Evolutionary conservation across 2,113 vertebrate genomes (phyloP), one percentile per base, ranked within the genome.

Genomic region (Tachysurus fulvidraco): DNA sequence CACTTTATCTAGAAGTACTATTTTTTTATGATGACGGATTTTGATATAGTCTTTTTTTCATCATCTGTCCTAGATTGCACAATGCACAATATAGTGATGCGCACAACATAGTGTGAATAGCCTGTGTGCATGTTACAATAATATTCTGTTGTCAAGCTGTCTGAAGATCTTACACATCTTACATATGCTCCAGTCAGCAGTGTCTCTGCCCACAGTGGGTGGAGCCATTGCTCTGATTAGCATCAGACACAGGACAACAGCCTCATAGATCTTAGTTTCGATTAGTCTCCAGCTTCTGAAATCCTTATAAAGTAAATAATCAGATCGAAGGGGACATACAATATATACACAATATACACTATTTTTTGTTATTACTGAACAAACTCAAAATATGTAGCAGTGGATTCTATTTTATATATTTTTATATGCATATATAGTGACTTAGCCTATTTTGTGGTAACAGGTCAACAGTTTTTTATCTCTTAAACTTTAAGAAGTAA

Each of bases 341-440:
- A 30, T 19, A 86, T 74, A 71, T 60, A 52, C 28, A 81, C 28
- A 79, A 41, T 82, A 88, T 64, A 85, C 83, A 81, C 55, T 74
- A 25, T 87, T 44, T 78, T 67, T 92, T 92, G 91, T 92, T 95
- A 93, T 94, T 94, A 93, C 90, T 90, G 90, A 93, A 85, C 86
- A 90, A 89, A 94, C 90, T 91, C 88, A 92, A 92, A 90, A 86
- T 81, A 77, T 57, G 69, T 79, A 91, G 84, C 52, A 93, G 91
- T 87, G 62, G 84, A 92, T 93, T 87, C 91, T 94, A 92, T 93
- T 91, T 93, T 93, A 92, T 94, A 94, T 95, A 95, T 94, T 95
- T 94, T 94, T 95, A 86, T 94, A 94, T 93, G 91, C n/a, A 83
- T 67, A 87, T 91, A 92, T 92, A 94, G 93, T 93, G 93, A 88